Evolutionary conservation across 1,140 invertebrate species (phyloP), one percentile per base, ranked within the genome.

Genomic region (Scaptomyza hsui): DNA sequence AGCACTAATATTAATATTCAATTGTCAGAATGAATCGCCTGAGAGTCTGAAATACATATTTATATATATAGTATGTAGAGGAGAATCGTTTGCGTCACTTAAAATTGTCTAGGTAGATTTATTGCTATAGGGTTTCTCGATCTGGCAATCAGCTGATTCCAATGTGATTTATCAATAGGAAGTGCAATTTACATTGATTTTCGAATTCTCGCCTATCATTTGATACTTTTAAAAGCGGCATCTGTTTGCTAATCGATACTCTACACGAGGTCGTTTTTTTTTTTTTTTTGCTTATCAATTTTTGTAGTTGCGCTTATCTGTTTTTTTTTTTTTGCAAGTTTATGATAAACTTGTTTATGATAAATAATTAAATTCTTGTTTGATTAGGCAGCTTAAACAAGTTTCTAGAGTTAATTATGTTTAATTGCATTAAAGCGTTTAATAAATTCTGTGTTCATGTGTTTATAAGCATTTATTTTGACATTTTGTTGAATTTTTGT

Each of bases 71-170:
- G 24, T 26, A n/a, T 69, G 9, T 39, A 13, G 52, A 72, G 61
- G 16, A 51, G 19, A 51, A 45, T 47, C 53, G 19, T 45, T 37
- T 72, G 63, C 69, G 69, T 72, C 69, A 72, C 41, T 29, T 1
- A 2, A 29, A 29, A 51, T 39, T 71, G 68, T 52, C 61, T 45
- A 57, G n/a, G 32, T 24, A 24, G 9, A 26, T 55, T 45, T 29
- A 53, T 53, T 53, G 48, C 56, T 59, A 48, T 72, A 72, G 13
- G 55, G 63, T 72, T 72, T 72, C 69, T 69, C 29, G 47, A 59
- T 67, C 24, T 53, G 44, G 37, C 41, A 24, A 61, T 49, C 52
- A 51, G 45, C 61, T 71, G 47, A 53, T 59, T 53, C 24, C 13
- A 41, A 18, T 44, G 41, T 13, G 39, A 57, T 19, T 18, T 16